Percentiles rank a stretch among this genome's conserved stretches.
phyloP scores from a whole-genome alignment of 2,888 invertebrate species.

The Lymantria dispar region DNA sequence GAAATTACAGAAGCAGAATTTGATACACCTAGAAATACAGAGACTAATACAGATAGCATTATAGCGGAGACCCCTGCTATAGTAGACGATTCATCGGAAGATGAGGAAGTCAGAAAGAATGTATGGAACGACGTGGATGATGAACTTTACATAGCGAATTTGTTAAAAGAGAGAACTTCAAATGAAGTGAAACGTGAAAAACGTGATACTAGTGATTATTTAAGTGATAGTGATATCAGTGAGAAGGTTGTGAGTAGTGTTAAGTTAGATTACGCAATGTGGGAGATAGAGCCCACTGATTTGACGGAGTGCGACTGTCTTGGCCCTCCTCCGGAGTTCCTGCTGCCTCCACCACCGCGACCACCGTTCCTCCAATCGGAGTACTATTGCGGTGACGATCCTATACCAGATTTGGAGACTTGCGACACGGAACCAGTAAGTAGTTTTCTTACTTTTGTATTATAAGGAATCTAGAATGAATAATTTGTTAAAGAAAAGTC shows the following conservation, averaged over 20 bases:
- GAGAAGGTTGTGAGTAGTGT: conserved; percentile 81
- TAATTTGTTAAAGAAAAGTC: no score
- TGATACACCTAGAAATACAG: conserved; percentile 18
- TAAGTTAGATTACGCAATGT: conserved; percentile 84
- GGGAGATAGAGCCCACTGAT: conserved; percentile 87
- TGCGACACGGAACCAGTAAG: conserved; percentile 91
- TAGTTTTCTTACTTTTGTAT: not conserved
- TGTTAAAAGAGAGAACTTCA: conserved; percentile 71
- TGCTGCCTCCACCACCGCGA: conserved; percentile 88
- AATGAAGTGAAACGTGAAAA: conserved; percentile 68
- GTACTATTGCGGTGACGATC: conserved; percentile 87
- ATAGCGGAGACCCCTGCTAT: conserved; percentile 53
- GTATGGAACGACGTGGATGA: conserved; percentile 78
- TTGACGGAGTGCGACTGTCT: conserved; percentile 89
- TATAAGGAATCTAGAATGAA: not conserved
- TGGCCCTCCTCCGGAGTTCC: conserved; percentile 88
- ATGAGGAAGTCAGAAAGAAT: conserved; percentile 69
- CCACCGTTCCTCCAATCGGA: conserved; percentile 88
- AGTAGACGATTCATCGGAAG: conserved; percentile 39
- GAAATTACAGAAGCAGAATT: conserved; percentile 30
- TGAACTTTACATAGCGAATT: conserved; percentile 76
- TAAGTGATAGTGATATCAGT: conserved; percentile 75
- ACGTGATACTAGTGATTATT: conserved; percentile 66
- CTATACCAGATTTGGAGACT: conserved; percentile 87
- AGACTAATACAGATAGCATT: conserved; percentile 39